A percentile compares a stretch with the other conserved stretches of the same genome.
phyloP scores from a whole-genome alignment of 2,888 invertebrate species.

The Conomelus anceps region DNA sequence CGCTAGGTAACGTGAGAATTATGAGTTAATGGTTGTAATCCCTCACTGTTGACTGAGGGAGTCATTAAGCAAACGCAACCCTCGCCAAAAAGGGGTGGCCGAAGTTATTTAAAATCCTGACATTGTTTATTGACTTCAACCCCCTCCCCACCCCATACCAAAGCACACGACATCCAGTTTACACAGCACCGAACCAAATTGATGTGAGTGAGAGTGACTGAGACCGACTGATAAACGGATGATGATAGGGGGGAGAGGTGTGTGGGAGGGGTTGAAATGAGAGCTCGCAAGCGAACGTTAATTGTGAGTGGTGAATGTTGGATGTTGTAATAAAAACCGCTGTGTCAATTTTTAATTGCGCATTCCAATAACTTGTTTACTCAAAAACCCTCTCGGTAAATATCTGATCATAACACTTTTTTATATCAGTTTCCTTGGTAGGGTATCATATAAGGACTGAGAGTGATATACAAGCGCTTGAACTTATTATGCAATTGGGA shows the following conservation, averaged over 20 bases:
- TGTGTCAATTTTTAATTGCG: not conserved
- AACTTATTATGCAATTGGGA: too few relatives aligned
- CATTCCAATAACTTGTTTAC: not conserved
- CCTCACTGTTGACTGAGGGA: conserved; percentile 11
- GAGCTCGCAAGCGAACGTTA: not conserved
- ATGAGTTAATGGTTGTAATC: conserved; percentile 28
- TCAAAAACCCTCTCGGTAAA: not conserved
- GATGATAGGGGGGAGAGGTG: not conserved
- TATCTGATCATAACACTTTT: not conserved
- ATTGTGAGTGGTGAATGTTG: not conserved
- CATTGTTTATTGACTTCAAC: conserved; percentile 7
- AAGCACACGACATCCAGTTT: not conserved
- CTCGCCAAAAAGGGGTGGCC: not conserved
- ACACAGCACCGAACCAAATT: not conserved
- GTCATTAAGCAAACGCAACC: conserved; percentile 11
- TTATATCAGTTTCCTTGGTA: not conserved
- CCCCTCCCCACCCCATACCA: not conserved
- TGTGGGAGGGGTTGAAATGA: not conserved
- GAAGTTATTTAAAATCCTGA: conserved; percentile 6
- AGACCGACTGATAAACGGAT: not conserved
- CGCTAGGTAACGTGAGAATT: conserved; percentile 25
- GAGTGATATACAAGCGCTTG: too few relatives aligned
- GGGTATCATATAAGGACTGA: not conserved
- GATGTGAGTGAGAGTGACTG: not conserved
- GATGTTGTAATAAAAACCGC: not conserved